Conservation (phyloP, 2,888 invertebrate species). For the Polyommatus iphigenia region DNA sequence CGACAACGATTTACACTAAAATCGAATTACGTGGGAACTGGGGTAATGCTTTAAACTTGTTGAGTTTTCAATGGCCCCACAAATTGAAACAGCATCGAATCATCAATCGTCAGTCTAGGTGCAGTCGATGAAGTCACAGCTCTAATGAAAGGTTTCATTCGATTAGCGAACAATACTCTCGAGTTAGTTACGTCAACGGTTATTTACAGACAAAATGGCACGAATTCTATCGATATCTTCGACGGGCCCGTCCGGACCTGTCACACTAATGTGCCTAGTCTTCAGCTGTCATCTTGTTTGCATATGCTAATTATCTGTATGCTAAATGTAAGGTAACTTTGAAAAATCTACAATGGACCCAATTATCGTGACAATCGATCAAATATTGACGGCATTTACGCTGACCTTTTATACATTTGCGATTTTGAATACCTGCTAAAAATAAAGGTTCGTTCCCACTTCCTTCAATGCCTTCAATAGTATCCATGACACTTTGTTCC, state of each 20-base stretch:
- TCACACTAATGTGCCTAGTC: conserved; percentile 54
- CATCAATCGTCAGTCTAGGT: conserved; percentile 62
- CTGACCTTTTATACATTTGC: conserved; percentile 31
- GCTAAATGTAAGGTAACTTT: conserved; percentile 47
- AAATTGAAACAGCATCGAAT: conserved; percentile 71
- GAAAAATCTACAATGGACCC: conserved; percentile 46
- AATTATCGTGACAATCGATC: conserved; percentile 8
- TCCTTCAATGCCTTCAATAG: not conserved
- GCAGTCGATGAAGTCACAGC: conserved; percentile 52
- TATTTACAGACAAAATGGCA: conserved; percentile 56
- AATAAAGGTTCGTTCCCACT: not conserved
- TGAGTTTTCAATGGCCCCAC: conserved; percentile 64
- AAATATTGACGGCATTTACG: conserved; percentile 6
- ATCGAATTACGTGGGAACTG: conserved; percentile 47
- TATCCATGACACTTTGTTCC: conserved; percentile 14
- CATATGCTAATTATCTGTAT: conserved; percentile 37
- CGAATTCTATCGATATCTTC: conserved; percentile 60
- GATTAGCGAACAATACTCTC: conserved; percentile 33
- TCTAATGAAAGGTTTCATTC: conserved; percentile 54
- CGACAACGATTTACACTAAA: conserved; percentile 14
- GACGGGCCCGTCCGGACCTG: conserved; percentile 56
- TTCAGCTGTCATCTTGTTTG: conserved; percentile 39
- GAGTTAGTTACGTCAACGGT: conserved; percentile 39
- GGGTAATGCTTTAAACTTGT: conserved; percentile 60
- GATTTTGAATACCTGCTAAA: not conserved